These are phyloP conservation scores for Hirtodrosophila duncani DNA, from an alignment of 2,888 invertebrate genomes.

Conservation along the genomic window DNA sequence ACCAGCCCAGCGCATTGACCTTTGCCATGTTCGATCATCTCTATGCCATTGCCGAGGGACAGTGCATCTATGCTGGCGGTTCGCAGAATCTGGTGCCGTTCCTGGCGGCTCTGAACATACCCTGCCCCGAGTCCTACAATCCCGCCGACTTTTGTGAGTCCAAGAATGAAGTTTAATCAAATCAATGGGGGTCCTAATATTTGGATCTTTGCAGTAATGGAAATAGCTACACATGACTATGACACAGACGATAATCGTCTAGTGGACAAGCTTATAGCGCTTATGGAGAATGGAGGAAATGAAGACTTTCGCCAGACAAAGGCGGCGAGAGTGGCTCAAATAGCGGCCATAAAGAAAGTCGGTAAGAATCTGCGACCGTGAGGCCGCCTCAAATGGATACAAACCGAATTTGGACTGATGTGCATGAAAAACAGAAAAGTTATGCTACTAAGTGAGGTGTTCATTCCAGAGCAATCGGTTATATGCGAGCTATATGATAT, in stretches of 20 bases:
- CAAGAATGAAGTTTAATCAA: background rate
- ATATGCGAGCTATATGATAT: no score
- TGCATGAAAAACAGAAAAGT: no score
- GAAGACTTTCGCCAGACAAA: constrained; percentile 80
- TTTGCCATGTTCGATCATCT: constrained; percentile 94
- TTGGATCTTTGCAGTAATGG: constrained; percentile 82
- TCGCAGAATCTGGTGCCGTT: constrained; percentile 87
- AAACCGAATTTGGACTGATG: no score
- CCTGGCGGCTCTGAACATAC: constrained; percentile 83
- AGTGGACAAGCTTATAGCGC: constrained; percentile 79
- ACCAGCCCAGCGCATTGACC: constrained; percentile 92
- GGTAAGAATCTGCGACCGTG: constrained; percentile 68
- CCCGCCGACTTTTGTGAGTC: constrained; percentile 92
- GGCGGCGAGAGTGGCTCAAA: constrained; percentile 73
- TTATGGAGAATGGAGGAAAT: constrained; percentile 83
- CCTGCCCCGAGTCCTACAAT: constrained; percentile 93
- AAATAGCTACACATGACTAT: constrained; percentile 89
- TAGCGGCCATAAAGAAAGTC: constrained; percentile 75
- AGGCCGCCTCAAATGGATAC: no score
- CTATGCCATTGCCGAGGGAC: constrained; percentile 89
- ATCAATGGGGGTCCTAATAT: background rate
- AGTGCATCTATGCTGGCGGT: constrained; percentile 89
- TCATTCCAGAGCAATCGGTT: no score
- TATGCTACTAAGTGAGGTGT: no score
- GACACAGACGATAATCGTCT: constrained; percentile 80